phyloP scores from a whole-genome alignment of 2,113 vertebrate species.

The Dicrurus megarhynchus region DNA sequence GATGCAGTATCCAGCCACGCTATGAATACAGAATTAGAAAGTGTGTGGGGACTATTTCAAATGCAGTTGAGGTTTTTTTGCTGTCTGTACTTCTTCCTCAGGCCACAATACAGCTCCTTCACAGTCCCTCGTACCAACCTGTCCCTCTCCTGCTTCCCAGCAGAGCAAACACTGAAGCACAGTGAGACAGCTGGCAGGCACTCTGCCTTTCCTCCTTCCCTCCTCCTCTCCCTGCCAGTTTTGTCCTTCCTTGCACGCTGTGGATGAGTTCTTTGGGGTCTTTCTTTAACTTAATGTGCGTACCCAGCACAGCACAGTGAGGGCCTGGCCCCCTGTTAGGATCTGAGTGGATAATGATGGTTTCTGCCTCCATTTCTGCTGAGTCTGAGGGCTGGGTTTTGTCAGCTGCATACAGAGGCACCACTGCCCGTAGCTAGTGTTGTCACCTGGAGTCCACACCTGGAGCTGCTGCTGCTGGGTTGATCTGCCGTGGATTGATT shows the following conservation, averaged over 20 bases:
- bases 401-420: not conserved
- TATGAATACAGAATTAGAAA: constrained; percentile 19
- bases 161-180: not conserved
- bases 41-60: not conserved
- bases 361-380: not conserved
- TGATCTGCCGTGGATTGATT: not conserved
- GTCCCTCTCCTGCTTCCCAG: not conserved
- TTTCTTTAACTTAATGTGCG: not conserved
- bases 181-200: not conserved
- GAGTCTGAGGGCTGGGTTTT: not conserved
- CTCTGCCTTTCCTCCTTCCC: not conserved
- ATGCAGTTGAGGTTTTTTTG: not conserved
- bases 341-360: not conserved
- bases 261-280: constrained; percentile 6
- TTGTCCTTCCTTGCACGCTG: not conserved
- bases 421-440: not conserved
- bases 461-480: not conserved
- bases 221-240: not conserved
- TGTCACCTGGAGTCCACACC: not conserved
- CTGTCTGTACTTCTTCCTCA: not conserved
- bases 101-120: not conserved
- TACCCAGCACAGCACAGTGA: not conserved
- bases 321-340: not conserved
- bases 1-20: not conserved
- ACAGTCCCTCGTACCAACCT: not conserved